Conservation (phyloP, 1,140 invertebrate genomes). For the fruit fly (Drosophila melanogaster) region DNA sequence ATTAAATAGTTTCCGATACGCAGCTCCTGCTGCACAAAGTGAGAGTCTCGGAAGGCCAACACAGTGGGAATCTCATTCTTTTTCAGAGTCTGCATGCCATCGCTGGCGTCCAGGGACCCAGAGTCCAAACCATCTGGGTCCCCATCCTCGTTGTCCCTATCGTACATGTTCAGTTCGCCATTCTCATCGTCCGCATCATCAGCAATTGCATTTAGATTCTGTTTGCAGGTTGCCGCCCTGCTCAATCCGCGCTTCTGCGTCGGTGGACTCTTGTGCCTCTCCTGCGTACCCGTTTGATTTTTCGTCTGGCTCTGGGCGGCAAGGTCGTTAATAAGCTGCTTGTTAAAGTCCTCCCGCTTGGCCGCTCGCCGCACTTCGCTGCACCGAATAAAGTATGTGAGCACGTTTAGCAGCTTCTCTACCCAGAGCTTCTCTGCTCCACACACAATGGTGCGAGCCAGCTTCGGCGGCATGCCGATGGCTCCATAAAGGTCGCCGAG, state of each 20-base stretch:
- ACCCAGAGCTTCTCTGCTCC: slow-evolving; percentile 89
- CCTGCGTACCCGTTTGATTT: slow-evolving; percentile 7
- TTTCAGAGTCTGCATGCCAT: slow-evolving; percentile 65
- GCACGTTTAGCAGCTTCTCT: slow-evolving; percentile 88
- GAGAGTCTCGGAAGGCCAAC: slow-evolving; percentile 79
- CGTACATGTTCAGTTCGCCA: slow-evolving; percentile 22
- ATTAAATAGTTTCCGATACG: slow-evolving; percentile 83
- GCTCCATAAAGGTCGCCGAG: slow-evolving; percentile 93
- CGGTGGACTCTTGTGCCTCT: slow-evolving; percentile 61
- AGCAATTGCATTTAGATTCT: slow-evolving; percentile 73
- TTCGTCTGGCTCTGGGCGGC: slow-evolving; percentile 58
- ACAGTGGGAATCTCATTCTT: slow-evolving; percentile 84
- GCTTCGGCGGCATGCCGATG: slow-evolving; percentile 90
- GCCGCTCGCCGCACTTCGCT: slow-evolving; percentile 87
- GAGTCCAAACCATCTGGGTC: slow-evolving; percentile 9
- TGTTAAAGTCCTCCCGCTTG: slow-evolving; percentile 83
- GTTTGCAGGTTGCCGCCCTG: slow-evolving; percentile 70
- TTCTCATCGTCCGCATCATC: slow-evolving; percentile 49
- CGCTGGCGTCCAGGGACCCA: slow-evolving; percentile 32
- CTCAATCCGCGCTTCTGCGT: slow-evolving; percentile 37
- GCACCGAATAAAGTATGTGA: slow-evolving; percentile 94
- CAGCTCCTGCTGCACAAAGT: slow-evolving; percentile 83
- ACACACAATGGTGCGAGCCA: slow-evolving; percentile 91
- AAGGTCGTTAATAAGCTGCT: slow-evolving; percentile 69
- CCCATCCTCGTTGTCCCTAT: slow-evolving; percentile 14